Base-by-base conservation (phyloP, 2,113 vertebrate species). In the Malurus elegans region DNA sequence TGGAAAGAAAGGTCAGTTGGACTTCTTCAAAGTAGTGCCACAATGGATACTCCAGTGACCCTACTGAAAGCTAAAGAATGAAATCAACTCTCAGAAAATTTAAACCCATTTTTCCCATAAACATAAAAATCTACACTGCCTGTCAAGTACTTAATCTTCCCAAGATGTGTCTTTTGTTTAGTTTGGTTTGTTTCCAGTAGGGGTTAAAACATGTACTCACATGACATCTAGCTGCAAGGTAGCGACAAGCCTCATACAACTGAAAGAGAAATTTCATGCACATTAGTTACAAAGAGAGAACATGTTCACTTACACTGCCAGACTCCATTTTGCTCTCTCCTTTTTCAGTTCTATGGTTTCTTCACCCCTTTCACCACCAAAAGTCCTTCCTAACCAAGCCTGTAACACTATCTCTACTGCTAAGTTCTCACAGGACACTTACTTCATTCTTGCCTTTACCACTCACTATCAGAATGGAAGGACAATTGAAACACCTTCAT, bases 201-300 rank as follows among this genome's bases (percentile, higher is more conserved):
- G 32, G 67, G 60, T 72, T 42, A 45, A 86, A 84, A 66, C 1
- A 8, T 13, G 71, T 95, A 99, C 99, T 99, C 97, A 99, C 99
- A 71, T 99, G 99, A 97, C 99, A 99, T 96, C 98, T 98, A 93
- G 99, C 99, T 96, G 99, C 99, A 93, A 99, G 99, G 98, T 99
- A 99, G 90, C 99, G 98, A 97, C 99, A 99, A 1, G 99, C 99
- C 96, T 98, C 99, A 92, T 99, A 99, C 40, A 99, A 79, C 99
- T 99, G 97, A 75, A 90, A 96, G 81, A 97, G 71, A 98, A 57
- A 45, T 80, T 93, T 73, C 38, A 88, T 3, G 56, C 9, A 5
- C 9, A 20, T 44, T 44, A 47, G 9, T 58, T 62, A 75, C 1
- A 65, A 69, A 67, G 38, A 83, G 10, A 67, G 2, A 72, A 17